Percentiles rank a stretch among this genome's conserved stretches.
phyloP scores from a whole-genome alignment of 2,113 vertebrate genomes.

The Dipodomys ordii region DNA sequence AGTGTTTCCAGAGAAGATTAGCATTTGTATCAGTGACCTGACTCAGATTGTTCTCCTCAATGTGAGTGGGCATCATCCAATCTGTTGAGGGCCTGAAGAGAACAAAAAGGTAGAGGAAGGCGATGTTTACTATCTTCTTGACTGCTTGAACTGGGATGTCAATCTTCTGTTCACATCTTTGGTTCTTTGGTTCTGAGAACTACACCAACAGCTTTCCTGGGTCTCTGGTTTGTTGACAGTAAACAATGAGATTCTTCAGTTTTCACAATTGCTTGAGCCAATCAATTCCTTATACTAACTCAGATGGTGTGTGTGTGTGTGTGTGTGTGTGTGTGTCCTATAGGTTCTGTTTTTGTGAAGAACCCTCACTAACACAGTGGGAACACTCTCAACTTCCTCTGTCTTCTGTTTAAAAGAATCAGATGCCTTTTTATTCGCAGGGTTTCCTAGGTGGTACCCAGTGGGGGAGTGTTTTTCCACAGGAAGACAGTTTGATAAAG shows the following conservation, averaged over 20 bases:
- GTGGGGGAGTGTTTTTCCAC: neutral
- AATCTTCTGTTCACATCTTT: neutral
- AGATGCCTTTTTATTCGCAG: fast-evolving
- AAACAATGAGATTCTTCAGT: neutral
- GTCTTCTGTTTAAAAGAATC: neutral
- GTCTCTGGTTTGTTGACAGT: neutral
- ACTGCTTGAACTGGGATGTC: neutral
- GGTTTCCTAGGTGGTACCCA: neutral
- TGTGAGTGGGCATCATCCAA: neutral
- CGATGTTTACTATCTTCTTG: neutral
- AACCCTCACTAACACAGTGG: neutral
- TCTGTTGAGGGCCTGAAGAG: neutral
- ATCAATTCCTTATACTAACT: neutral
- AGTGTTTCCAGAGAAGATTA: neutral
- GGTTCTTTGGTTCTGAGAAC: neutral
- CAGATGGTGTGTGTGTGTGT: too few relatives aligned
- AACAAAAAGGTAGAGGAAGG: neutral
- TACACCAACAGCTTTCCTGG: neutral
- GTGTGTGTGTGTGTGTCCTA: neutral
- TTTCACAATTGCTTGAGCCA: neutral
- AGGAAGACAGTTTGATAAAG: neutral
- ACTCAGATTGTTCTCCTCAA: neutral
- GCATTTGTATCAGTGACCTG: neutral
- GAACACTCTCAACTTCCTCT: neutral
- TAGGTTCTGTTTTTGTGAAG: neutral